Conservation (phyloP, 2,113 vertebrate species). For the Mormyrus lacerda region DNA sequence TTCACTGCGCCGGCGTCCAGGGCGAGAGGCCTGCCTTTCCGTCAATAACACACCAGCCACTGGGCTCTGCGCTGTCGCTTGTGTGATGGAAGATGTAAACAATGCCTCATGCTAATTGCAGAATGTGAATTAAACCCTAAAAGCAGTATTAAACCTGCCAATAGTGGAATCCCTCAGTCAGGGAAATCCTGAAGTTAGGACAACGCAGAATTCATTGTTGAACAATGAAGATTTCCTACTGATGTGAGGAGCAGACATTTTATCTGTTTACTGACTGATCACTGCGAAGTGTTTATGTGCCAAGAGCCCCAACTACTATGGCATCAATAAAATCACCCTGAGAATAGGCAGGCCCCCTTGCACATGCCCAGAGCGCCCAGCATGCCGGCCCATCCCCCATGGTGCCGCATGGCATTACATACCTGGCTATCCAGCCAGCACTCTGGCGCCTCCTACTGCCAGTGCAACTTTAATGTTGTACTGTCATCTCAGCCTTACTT, state of each 20-base stretch:
- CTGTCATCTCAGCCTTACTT: background rate
- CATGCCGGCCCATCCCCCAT: background rate
- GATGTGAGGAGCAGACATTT: background rate
- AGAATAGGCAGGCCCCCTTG: background rate
- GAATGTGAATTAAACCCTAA: background rate
- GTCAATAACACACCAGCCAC: background rate
- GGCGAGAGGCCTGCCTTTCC: background rate
- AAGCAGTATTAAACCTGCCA: background rate
- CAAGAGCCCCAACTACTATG: background rate
- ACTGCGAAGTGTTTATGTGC: background rate
- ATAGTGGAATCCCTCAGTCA: background rate
- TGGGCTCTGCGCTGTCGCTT: background rate
- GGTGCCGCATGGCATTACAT: background rate
- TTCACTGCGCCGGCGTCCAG: background rate
- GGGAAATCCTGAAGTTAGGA: background rate
- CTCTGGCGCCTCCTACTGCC: background rate
- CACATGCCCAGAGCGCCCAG: background rate
- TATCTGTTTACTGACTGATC: background rate
- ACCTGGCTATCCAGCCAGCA: background rate
- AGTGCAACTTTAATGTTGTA: background rate
- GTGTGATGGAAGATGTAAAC: background rate
- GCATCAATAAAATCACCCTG: background rate
- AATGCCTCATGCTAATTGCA: background rate
- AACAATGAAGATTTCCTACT: background rate
- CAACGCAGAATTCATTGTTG: background rate